A percentile compares a stretch with the other conserved stretches of the same genome.
These are phyloP conservation scores for Drosophila cracens DNA, from an alignment of 2,888 invertebrate species.

Conservation along the genomic window DNA sequence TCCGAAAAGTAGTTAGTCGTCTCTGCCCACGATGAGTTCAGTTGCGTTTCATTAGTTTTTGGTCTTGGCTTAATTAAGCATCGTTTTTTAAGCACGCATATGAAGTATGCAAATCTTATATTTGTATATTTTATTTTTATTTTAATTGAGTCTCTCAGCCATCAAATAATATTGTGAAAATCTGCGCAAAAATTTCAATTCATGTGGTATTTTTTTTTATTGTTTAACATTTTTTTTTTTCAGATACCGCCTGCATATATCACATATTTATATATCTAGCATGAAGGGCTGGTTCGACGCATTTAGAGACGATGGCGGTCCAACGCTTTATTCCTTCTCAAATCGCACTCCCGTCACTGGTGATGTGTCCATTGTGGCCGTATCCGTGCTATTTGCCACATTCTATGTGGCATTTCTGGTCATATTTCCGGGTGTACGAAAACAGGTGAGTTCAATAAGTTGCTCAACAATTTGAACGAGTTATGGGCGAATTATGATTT, in stretches of 20 bases:
- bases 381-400: conserved; percentile 94
- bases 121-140: conserved; percentile 12
- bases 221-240: neutral
- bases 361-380: conserved; percentile 94
- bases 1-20: conserved; percentile 17
- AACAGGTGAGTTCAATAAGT: conserved; percentile 89
- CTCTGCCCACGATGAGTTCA: conserved; percentile 42
- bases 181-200: conserved; percentile 34
- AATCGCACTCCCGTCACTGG: conserved; percentile 98
- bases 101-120: conserved; percentile 59
- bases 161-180: conserved; percentile 40
- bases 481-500: neutral
- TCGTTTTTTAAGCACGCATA: conserved; percentile 37
- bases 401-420: conserved; percentile 97
- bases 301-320: conserved; percentile 98
- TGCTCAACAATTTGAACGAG: neutral
- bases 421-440: conserved; percentile 97
- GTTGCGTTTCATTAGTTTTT: conserved; percentile 12
- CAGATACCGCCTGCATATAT: conserved; percentile 73
- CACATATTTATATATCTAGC: conserved; percentile 79
- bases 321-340: conserved; percentile 97
- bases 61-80: conserved; percentile 51
- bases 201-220: neutral
- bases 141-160: conserved; percentile 41
- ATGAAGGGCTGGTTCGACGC: conserved; percentile 99